These are phyloP conservation scores for Trissolcus basalis DNA, from an alignment of 1,140 invertebrate species.

Conservation along the genomic window DNA sequence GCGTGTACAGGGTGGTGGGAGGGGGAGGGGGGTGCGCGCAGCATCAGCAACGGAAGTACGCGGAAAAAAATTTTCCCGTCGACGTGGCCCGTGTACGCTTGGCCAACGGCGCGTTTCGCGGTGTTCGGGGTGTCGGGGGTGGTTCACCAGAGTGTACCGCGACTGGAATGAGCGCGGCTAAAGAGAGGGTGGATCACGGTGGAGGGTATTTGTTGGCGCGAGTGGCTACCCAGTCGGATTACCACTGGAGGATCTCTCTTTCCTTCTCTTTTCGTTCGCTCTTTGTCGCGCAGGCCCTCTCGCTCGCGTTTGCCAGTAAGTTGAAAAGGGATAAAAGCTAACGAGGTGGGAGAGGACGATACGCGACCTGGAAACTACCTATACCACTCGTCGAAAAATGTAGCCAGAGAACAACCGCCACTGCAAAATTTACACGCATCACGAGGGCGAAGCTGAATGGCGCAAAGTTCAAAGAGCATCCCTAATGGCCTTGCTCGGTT, in stretches of 20 bases:
- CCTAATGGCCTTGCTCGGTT: conserved; percentile 76
- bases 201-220: conserved; percentile 76
- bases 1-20: background rate
- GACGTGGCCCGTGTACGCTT: conserved; percentile 64
- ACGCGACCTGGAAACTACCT: conserved; percentile 53
- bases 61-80: conserved; percentile 70
- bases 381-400: conserved; percentile 74
- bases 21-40: background rate
- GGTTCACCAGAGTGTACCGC: conserved; percentile 73
- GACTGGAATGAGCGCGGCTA: conserved; percentile 53
- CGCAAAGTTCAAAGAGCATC: conserved; percentile 76
- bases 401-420: conserved; percentile 72
- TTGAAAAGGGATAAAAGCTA: conserved; percentile 29
- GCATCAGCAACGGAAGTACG: conserved; percentile 64
- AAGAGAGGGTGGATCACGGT: conserved; percentile 67
- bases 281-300: conserved; percentile 15
- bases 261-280: conserved; percentile 25
- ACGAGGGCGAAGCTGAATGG: conserved; percentile 72
- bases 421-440: conserved; percentile 77
- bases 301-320: conserved; percentile 4
- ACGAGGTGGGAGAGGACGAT: conserved; percentile 26
- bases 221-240: conserved; percentile 76
- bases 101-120: conserved; percentile 67
- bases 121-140: conserved; percentile 73
- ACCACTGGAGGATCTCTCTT: conserved; percentile 63